These are phyloP conservation scores for Phalacrocorax carbo DNA, from an alignment of 2,113 vertebrate genomes.

Conservation along the genomic window DNA sequence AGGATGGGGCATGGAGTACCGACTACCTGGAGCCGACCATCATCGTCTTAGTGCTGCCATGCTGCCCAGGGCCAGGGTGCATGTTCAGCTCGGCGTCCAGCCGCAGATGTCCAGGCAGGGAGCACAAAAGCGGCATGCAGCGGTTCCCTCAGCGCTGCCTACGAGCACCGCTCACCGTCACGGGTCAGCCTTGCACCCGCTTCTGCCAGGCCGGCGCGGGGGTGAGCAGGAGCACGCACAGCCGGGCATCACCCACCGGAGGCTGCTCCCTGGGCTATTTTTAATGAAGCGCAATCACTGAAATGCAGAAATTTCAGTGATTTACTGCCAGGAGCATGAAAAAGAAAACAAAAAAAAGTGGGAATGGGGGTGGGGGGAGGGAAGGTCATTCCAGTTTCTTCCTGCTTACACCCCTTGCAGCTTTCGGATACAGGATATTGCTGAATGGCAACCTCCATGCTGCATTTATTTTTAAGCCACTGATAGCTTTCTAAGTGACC, in stretches of 20 bases:
- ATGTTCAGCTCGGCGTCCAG: neutral
- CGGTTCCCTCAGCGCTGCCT: neutral
- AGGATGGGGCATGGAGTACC: rapidly evolving
- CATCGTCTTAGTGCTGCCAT: neutral
- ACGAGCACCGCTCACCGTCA: neutral
- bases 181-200: too few species aligned
- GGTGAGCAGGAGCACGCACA: rapidly evolving
- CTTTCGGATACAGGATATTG: conserved; percentile 60
- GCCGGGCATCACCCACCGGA: neutral
- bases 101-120: neutral
- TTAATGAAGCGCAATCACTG: neutral
- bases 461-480: conserved; percentile 62
- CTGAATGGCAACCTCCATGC: conserved; percentile 60
- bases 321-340: neutral
- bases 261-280: neutral
- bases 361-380: neutral
- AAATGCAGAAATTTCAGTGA: neutral
- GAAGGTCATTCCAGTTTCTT: conserved; percentile 41
- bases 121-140: neutral
- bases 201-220: rapidly evolving
- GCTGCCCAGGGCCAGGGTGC: neutral
- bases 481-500: conserved; percentile 63
- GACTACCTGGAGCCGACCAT: neutral
- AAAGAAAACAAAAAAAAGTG: neutral
- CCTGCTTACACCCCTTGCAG: conserved; percentile 8